Base-by-base conservation (phyloP, 2,797 vertebrate genomes). In the Gymnodraco acuticeps region DNA sequence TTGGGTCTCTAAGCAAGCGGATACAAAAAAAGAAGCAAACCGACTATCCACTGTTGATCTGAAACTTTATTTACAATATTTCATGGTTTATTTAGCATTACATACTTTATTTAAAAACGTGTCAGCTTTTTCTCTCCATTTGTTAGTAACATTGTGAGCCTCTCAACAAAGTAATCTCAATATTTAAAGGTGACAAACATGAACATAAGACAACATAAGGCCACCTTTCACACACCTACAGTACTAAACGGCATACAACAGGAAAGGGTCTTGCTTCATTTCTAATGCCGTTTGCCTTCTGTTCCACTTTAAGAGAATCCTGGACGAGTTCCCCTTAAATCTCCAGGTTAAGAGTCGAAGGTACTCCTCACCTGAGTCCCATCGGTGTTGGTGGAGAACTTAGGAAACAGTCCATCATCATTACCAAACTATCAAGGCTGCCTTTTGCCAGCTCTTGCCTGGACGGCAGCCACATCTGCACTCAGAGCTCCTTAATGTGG, bases 31-130 rank as follows among this genome's bases (percentile, higher is more conserved):
- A 59, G 6, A 42, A 9, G 7, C 2, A 33, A 45, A 51, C 12
- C 0, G 9, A 33, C 33, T 62, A 61, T 38, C 0, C 0, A 69
- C 20, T 20, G 14, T 13, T 65, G 12, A 75, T 81, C 46, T 41
- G 38, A 65, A 78, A 74, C 64, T 90, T 91, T 87, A 88, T 92
- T 92, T 83, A 73, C 67, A 81, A 55, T 41, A 55, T 54, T 47
- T 31, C 16, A 77, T 20, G 14, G 6, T 56, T 64, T 47, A 63
- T 61, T 82, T 45, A 65, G 66, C 53, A 69, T 58, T 72, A 72
- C 43, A 70, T 5, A 46, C 4, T 66, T 5, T 16, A 43, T 52
- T 81, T 62, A 75, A 83, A 78, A 87, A 53, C 3, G 2, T 0
- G 14, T 19, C 3, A 31, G 10, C 3, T 54, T 53, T 64, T 45